A percentile compares a stretch with the other conserved stretches of the same genome.
Conservation (phyloP, 1,140 invertebrate species). For the Zelostemma sp. region DNA sequence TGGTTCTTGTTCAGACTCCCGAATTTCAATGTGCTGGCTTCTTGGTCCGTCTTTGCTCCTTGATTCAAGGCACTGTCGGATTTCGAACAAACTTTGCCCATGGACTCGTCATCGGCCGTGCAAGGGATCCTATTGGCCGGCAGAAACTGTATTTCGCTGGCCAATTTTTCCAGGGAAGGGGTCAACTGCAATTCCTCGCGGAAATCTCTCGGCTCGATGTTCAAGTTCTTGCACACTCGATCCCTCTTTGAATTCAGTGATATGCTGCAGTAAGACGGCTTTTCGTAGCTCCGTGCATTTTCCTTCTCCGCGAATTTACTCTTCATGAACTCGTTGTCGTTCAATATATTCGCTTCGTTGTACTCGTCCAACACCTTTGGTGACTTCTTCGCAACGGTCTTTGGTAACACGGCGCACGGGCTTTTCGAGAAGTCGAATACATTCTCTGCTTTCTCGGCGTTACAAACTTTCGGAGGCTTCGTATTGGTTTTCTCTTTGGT, state of each 20-base stretch:
- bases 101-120: not conserved
- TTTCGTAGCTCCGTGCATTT: constrained; percentile 27
- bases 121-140: constrained; percentile 34
- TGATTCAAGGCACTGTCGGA: constrained; percentile 51
- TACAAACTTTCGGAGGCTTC: not conserved
- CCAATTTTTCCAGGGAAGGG: constrained; percentile 55
- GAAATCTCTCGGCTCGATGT: constrained; percentile 34
- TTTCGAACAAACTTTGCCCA: constrained; percentile 46
- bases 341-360: constrained; percentile 60
- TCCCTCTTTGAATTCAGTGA: constrained; percentile 28
- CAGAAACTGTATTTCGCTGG: constrained; percentile 57
- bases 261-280: constrained; percentile 52
- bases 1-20: constrained; percentile 28
- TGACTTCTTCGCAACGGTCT: constrained; percentile 43
- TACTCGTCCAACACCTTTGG: constrained; percentile 59
- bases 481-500: constrained; percentile 17
- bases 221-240: constrained; percentile 19
- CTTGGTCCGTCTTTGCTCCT: constrained; percentile 26
- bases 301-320: not conserved
- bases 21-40: constrained; percentile 8
- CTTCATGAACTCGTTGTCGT: constrained; percentile 29
- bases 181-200: constrained; percentile 51
- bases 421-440: constrained; percentile 41
- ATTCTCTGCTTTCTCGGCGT: constrained; percentile 12
- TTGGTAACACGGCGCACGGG: constrained; percentile 21